Conservation (phyloP, 2,888 invertebrate genomes). For the Hofmannophila pseudospretella region DNA sequence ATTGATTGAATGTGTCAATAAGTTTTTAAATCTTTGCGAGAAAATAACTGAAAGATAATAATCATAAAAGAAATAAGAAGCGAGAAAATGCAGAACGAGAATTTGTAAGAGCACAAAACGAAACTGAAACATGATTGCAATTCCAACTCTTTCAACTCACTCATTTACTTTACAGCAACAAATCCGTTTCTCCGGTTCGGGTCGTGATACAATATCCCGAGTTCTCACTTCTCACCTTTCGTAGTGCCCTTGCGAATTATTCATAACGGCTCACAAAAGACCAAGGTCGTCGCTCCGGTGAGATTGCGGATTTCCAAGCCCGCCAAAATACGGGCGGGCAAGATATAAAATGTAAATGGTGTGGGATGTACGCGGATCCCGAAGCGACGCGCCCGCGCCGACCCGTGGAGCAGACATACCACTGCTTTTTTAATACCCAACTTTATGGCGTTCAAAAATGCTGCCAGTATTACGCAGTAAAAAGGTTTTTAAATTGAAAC, state of each 20-base stretch:
- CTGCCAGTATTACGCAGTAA: conserved; percentile 8
- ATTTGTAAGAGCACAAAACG: background rate
- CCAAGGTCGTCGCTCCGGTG: conserved; percentile 69
- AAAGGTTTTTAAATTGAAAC: background rate
- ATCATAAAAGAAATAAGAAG: too few species aligned
- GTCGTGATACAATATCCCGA: background rate
- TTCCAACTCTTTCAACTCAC: background rate
- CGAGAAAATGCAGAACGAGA: too few species aligned
- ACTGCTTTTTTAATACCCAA: background rate
- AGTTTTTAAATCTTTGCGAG: too few species aligned
- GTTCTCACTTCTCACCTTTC: background rate
- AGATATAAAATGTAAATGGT: conserved; percentile 48
- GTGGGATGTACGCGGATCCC: conserved; percentile 62
- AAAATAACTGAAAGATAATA: too few species aligned
- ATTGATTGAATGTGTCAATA: too few species aligned
- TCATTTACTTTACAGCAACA: background rate
- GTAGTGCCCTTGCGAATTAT: conserved; percentile 48
- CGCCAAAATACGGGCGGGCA: conserved; percentile 20
- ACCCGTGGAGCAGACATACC: too few species aligned
- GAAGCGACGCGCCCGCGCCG: conserved; percentile 14
- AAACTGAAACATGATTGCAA: background rate
- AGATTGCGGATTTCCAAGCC: conserved; percentile 58
- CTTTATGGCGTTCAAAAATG: conserved; percentile 3
- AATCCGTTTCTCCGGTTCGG: background rate
- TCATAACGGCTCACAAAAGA: conserved; percentile 53